Evolutionary conservation across 1,140 invertebrate species (phyloP).

Genomic region (Penaeus vannamei): DNA sequence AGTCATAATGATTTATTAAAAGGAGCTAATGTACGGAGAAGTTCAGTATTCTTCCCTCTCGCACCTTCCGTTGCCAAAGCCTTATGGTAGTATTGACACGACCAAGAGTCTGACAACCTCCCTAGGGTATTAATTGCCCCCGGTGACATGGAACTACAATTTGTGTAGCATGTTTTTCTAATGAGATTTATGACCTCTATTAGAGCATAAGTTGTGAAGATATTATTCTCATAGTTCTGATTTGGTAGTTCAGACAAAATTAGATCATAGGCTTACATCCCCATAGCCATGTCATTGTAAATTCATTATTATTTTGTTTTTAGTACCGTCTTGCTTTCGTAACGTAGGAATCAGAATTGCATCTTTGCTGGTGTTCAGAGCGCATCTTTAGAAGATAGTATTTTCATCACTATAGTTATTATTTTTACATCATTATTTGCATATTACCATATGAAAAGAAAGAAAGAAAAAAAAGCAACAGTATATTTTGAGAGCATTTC

Average conservation of each 20-base stretch:
- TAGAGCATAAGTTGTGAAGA: too few species aligned
- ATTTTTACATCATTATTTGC: neutral
- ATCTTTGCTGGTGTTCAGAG: neutral
- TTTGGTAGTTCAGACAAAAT: neutral
- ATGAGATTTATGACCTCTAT: too few species aligned
- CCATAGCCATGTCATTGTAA: conserved; percentile 60
- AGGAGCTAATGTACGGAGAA: too few species aligned
- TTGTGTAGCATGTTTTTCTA: too few species aligned
- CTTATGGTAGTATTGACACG: too few species aligned
- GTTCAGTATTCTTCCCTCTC: too few species aligned
- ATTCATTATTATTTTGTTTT: conserved; percentile 12
- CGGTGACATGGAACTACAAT: too few species aligned
- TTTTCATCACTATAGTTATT: conserved; percentile 26
- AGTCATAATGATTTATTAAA: too few species aligned
- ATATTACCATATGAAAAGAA: neutral
- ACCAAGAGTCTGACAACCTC: too few species aligned
- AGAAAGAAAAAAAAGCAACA: neutral
- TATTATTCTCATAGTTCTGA: too few species aligned
- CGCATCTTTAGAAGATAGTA: neutral
- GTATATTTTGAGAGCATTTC: conserved; percentile 60
- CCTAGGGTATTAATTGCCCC: too few species aligned
- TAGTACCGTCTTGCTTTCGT: conserved; percentile 40
- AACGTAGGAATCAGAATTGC: neutral
- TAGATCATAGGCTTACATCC: conserved; percentile 49
- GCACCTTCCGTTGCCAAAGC: too few species aligned